phyloP scores from a whole-genome alignment of 2,113 vertebrate species.

The Petromus typicus region DNA sequence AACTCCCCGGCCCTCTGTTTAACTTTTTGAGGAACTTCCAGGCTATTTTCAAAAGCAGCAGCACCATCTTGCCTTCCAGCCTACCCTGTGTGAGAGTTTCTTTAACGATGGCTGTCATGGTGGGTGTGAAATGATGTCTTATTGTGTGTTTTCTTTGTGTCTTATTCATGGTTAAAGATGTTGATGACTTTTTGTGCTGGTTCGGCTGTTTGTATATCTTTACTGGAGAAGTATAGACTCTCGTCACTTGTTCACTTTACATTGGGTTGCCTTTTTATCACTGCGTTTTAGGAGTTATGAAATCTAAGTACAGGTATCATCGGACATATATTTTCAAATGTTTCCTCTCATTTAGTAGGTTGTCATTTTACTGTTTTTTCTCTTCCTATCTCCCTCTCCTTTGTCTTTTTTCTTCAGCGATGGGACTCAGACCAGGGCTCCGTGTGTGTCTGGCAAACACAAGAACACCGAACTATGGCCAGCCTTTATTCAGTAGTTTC shows the following conservation, averaged over 20 bases:
- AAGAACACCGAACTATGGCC: not conserved
- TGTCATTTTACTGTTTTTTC: not conserved
- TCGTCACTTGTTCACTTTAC: not conserved
- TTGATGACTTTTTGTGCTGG: not conserved
- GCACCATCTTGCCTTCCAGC: not conserved
- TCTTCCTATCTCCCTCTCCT: not conserved
- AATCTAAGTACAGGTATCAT: not conserved
- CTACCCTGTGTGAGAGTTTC: not conserved
- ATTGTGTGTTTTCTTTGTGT: not conserved
- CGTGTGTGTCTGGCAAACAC: not conserved
- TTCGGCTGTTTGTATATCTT: not conserved
- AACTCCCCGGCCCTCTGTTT: too few relatives aligned
- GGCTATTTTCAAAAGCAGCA: not conserved
- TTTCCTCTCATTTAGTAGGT: too few relatives aligned
- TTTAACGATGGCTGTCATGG: not conserved
- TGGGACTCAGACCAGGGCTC: not conserved
- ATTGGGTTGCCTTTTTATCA: not conserved
- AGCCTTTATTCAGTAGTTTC: not conserved
- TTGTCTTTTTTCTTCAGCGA: not conserved
- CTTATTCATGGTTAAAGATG: not conserved
- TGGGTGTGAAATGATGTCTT: not conserved
- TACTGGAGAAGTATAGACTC: not conserved
- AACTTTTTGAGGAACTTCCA: not conserved
- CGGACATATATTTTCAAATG: not conserved
- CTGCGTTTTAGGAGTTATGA: not conserved